Percentiles rank a stretch among this genome's conserved stretches.
These are phyloP conservation scores for Melanotaenia duboulayi DNA, from an alignment of 2,113 vertebrate species.

Conservation along the genomic window DNA sequence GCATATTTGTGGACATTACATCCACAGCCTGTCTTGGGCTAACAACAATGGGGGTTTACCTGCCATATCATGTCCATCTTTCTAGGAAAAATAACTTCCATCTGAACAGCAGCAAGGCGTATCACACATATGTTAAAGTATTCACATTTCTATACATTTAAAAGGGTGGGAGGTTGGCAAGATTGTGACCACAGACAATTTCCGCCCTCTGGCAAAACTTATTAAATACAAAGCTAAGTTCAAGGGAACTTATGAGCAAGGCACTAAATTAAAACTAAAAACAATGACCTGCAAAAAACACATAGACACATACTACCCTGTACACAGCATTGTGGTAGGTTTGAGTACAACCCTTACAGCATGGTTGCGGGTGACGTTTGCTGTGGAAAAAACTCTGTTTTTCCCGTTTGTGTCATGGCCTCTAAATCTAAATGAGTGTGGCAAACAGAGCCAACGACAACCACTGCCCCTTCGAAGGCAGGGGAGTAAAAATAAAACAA, in stretches of 20 bases:
- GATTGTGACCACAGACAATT: constrained; percentile 65
- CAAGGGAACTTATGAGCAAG: constrained; percentile 46
- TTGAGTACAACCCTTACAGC: constrained; percentile 21
- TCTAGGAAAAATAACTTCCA: constrained; percentile 13
- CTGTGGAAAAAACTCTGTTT: constrained; percentile 50
- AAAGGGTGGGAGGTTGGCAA: constrained; percentile 52
- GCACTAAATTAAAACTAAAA: constrained; percentile 49
- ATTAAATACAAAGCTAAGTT: constrained; percentile 58
- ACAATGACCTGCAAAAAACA: constrained; percentile 41
- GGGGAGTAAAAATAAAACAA: constrained; percentile 74
- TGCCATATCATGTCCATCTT: constrained; percentile 1
- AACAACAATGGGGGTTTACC: constrained; percentile 16
- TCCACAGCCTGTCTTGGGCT: constrained; percentile 25
- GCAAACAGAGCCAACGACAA: constrained; percentile 73
- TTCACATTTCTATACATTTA: constrained; percentile 53
- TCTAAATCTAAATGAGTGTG: constrained; percentile 71
- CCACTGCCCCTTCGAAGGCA: constrained; percentile 63
- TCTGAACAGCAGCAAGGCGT: constrained; percentile 18
- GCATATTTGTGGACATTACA: constrained; percentile 25
- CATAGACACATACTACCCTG: background rate
- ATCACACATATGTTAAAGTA: constrained; percentile 48
- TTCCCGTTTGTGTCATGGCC: constrained; percentile 65
- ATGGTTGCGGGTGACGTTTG: constrained; percentile 36
- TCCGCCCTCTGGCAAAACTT: constrained; percentile 49
- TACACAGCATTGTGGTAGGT: constrained; percentile 30